phyloP scores from a whole-genome alignment of 2,113 vertebrate species.

The Anolis sagrei region DNA sequence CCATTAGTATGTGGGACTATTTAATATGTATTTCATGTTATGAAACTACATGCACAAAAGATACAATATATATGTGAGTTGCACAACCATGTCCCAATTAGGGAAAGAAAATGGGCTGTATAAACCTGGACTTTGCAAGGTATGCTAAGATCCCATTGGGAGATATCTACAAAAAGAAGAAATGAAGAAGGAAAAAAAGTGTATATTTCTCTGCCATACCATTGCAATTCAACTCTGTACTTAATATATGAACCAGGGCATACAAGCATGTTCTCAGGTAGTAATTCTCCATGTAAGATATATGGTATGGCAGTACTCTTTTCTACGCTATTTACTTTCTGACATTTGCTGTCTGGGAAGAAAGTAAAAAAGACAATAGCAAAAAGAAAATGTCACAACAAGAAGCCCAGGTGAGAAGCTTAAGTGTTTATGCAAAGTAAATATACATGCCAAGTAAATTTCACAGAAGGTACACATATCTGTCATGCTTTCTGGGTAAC shows the following conservation, averaged over 20 bases:
- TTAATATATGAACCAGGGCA: background rate
- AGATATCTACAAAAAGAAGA: background rate
- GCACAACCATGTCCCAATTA: background rate
- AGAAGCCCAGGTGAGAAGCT: too few relatives aligned
- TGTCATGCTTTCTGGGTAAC: too few relatives aligned
- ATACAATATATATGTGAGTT: background rate
- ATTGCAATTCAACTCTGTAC: background rate
- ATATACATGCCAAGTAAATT: too few relatives aligned
- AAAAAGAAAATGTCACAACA: background rate
- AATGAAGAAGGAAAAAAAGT: background rate
- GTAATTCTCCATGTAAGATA: conserved; percentile 63
- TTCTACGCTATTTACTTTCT: conserved; percentile 68
- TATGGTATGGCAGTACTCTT: conserved; percentile 52
- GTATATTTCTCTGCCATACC: too few relatives aligned
- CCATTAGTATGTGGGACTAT: too few relatives aligned
- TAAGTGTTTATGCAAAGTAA: too few relatives aligned
- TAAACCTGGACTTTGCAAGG: background rate
- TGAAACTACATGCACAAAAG: background rate
- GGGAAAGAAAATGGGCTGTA: too few relatives aligned
- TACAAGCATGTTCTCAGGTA: conserved; percentile 34
- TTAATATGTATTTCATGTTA: too few relatives aligned
- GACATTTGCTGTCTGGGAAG: conserved; percentile 62
- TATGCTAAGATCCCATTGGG: background rate
- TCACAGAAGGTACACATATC: too few relatives aligned
- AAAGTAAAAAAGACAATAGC: conserved; percentile 12